Base-by-base conservation (phyloP, 2,888 invertebrate genomes). In the Harpalus rubripes region DNA sequence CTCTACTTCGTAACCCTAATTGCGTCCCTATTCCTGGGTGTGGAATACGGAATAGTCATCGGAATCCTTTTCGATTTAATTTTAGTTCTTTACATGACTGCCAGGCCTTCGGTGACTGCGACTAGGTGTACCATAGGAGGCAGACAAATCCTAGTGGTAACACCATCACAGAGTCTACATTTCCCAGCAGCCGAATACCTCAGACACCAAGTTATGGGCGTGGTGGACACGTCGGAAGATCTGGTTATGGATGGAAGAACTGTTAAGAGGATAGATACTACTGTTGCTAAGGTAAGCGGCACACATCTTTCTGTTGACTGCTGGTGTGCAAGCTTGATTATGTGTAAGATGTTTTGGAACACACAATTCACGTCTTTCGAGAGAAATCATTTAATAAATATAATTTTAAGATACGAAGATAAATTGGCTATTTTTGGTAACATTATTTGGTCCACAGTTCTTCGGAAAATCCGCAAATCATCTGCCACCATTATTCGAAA, bases 141-240 rank as follows among this genome's bases (percentile, higher is more conserved):
- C 26, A 91, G 91, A 10, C 88, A 89, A 12, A 91, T 91, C 85
- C 89, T 93, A 7, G 92, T 95, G 87, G 94, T 95, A 63, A 93
- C 93, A 85, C 95, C 96, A 80, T 94, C 95, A 89, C 94, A 95
- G 87, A 94, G 94, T 88, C 92, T 97, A 79, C 92, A 94, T 84
- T 97, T 96, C 91, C 95, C 97, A n/a, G 95, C 96, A 3, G 96
- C 96, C 0, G 96, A 96, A 91, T 95, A 94, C 91, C 92, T 97
- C 6, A 26, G 68, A 5, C 68, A 68, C 15, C 68, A 39, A 32
- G 39, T 68, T 6, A 15, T 32, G 68, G 59, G n/a, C 3, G n/a
- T 15, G 15, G 59, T 16, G 18, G 86, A 86, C 15, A 87, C 85
- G 41, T 86, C 86, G 7, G 86, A 87, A 8, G 87, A 88, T 18